phyloP scores from a whole-genome alignment of 2,888 invertebrate species.

The Dysmachus trigonus region DNA sequence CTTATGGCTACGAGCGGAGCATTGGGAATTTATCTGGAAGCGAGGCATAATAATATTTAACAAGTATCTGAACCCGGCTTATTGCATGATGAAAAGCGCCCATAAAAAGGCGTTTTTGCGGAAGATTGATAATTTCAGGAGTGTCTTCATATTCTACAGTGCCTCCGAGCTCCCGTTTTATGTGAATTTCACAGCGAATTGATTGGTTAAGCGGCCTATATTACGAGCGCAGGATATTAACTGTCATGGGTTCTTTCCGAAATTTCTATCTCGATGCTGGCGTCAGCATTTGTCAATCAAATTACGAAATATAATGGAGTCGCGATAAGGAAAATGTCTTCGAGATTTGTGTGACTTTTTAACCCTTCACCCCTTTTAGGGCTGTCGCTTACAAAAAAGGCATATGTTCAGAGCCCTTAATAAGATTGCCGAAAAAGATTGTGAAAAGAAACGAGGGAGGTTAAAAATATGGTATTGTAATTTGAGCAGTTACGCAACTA shows the following conservation, averaged over 20 bases:
- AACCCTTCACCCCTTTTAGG: background rate
- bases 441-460: background rate
- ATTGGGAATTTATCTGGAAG: slow-evolving; percentile 23
- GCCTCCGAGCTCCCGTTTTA: background rate
- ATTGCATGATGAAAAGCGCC: slow-evolving; percentile 16
- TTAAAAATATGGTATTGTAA: no score
- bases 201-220: background rate
- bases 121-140: slow-evolving; percentile 32
- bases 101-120: slow-evolving; percentile 26
- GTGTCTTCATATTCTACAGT: background rate
- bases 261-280: background rate
- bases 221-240: background rate
- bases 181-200: background rate
- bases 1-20: slow-evolving; percentile 15
- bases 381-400: background rate
- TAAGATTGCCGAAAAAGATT: background rate
- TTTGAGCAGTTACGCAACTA: no score
- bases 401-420: background rate
- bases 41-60: slow-evolving; percentile 23
- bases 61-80: slow-evolving; percentile 15
- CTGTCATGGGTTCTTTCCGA: background rate
- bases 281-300: background rate
- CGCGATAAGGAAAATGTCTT: background rate
- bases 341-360: background rate
- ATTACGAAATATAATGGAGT: background rate